Evolutionary conservation across 2,797 vertebrate genomes (phyloP).

Genomic region (Hemibagrus guttatus): DNA sequence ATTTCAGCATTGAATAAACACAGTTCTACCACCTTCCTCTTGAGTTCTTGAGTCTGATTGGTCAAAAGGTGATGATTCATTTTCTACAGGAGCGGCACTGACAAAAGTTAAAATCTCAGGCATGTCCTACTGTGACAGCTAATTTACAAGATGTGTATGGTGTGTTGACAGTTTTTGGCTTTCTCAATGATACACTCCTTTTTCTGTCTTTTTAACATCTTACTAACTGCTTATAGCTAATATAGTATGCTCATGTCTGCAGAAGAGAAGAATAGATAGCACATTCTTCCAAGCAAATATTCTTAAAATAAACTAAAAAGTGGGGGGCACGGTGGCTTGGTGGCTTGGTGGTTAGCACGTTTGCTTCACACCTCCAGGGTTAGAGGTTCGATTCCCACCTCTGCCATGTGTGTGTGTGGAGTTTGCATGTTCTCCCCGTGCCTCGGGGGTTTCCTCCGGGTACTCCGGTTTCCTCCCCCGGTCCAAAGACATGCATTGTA

Average conservation of each 20-base stretch:
- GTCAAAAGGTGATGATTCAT: neutral
- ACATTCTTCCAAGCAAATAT: neutral
- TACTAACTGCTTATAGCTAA: neutral
- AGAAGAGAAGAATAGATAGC: neutral
- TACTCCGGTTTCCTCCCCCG: too few species aligned
- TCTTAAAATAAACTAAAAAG: neutral
- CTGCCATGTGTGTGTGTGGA: too few species aligned
- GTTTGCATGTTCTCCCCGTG: too few species aligned
- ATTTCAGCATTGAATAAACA: neutral
- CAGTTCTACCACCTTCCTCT: neutral
- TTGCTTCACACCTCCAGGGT: too few species aligned
- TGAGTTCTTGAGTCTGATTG: neutral
- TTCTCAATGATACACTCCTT: neutral
- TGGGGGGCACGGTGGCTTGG: too few species aligned
- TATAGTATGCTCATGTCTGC: neutral
- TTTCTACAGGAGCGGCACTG: neutral
- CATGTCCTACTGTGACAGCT: too few species aligned
- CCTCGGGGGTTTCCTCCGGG: too few species aligned
- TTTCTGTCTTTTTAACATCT: neutral
- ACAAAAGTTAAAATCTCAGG: neutral
- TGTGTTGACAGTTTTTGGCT: neutral
- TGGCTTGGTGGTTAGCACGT: too few species aligned
- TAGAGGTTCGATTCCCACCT: too few species aligned
- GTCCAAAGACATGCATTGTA: too few species aligned
- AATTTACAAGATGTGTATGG: neutral